Evolutionary conservation across 2,888 invertebrate genomes (phyloP).

Genomic region (Nasonovia ribisnigri): DNA sequence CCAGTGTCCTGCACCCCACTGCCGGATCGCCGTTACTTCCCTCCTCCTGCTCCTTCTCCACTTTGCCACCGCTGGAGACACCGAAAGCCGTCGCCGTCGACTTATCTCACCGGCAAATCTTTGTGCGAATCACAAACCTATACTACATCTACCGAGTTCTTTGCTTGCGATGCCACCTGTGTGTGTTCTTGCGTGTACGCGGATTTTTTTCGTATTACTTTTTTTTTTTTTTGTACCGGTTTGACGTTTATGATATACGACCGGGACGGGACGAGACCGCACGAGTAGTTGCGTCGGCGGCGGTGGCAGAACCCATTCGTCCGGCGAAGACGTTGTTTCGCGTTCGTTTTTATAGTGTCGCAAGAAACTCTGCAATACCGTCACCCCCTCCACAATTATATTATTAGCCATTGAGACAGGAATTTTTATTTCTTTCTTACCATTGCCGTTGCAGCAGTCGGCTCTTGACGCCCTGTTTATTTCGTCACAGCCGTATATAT

Average conservation of each 20-base stretch:
- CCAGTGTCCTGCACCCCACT: background rate
- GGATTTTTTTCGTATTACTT: background rate
- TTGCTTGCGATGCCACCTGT: background rate
- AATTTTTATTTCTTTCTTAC: constrained; percentile 7
- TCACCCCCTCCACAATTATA: background rate
- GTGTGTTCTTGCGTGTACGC: background rate
- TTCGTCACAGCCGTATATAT: background rate
- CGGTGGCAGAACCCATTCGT: background rate
- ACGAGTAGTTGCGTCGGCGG: constrained; percentile 33
- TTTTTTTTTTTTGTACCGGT: constrained; percentile 15
- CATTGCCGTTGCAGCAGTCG: background rate
- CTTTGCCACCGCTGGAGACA: background rate
- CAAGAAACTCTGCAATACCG: background rate
- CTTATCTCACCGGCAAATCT: constrained; percentile 27
- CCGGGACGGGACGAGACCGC: constrained; percentile 33
- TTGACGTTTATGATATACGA: constrained; percentile 58
- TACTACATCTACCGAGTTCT: background rate
- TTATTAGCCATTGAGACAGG: background rate
- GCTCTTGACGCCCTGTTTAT: constrained; percentile 20
- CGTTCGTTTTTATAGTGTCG: constrained; percentile 33
- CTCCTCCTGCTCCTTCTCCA: background rate
- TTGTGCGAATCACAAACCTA: background rate
- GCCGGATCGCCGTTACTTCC: background rate
- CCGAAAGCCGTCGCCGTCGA: background rate
- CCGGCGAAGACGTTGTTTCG: constrained; percentile 19